phyloP scores from a whole-genome alignment of 1,140 invertebrate genomes.

The Pachyrhynchus sulphureomaculatus region DNA sequence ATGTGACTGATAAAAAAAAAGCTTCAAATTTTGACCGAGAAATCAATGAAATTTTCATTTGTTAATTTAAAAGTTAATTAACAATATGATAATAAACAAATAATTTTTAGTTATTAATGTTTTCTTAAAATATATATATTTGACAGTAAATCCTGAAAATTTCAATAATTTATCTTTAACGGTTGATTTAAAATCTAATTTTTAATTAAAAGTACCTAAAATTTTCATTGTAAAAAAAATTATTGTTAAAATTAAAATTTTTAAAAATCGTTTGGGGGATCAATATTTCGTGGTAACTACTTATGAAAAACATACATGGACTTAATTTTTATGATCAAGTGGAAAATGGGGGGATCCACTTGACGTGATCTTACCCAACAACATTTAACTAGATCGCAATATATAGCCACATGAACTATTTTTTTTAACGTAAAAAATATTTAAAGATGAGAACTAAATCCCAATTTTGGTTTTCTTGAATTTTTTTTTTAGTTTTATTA shows the following conservation, averaged over 20 bases:
- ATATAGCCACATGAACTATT: too few relatives aligned
- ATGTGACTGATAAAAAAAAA: background rate
- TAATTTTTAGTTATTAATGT: background rate
- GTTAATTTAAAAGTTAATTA: background rate
- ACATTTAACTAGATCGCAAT: too few relatives aligned
- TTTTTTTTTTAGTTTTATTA: too few relatives aligned
- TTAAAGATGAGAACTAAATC: too few relatives aligned
- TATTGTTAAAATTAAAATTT: too few relatives aligned
- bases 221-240: conserved; percentile 1
- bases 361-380: conserved; percentile 1
- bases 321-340: conserved; percentile 2
- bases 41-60: conserved; percentile 1
- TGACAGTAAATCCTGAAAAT: background rate
- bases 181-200: background rate
- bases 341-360: background rate
- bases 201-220: background rate
- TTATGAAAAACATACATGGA: background rate
- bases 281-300: background rate
- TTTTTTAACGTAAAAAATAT: too few relatives aligned
- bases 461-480: too few relatives aligned
- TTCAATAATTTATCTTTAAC: too few relatives aligned
- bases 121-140: background rate
- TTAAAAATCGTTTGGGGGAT: background rate
- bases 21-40: background rate
- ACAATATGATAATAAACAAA: too few relatives aligned